Percentiles rank a stretch among this genome's conserved stretches.
These are phyloP conservation scores for Acridotheres tristis DNA, from an alignment of 2,797 vertebrate genomes.

Conservation along the genomic window DNA sequence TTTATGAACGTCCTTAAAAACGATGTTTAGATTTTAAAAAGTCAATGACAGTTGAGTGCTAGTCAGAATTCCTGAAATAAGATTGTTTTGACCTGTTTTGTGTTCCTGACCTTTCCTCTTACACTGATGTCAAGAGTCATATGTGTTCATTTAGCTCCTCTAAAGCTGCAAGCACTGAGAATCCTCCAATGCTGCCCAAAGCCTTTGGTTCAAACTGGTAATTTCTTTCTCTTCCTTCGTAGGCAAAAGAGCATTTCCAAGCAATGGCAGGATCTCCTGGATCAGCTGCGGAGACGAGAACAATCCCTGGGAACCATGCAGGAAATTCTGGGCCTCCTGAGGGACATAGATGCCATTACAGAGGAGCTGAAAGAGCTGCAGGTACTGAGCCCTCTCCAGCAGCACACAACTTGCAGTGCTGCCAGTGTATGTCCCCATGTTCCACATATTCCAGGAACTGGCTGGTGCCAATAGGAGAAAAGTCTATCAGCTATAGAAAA, in stretches of 20 bases:
- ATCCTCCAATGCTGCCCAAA: background rate
- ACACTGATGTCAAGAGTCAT: background rate
- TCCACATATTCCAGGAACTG: background rate
- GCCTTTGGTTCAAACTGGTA: background rate
- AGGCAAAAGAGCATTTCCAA: slow-evolving; percentile 82
- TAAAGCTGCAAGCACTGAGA: background rate
- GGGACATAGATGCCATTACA: slow-evolving; percentile 78
- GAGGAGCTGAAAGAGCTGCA: slow-evolving; percentile 86
- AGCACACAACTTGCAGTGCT: background rate
- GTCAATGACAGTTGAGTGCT: background rate
- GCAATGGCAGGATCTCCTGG: slow-evolving; percentile 82
- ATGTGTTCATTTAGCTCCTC: background rate
- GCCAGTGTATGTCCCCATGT: background rate
- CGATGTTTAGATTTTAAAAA: background rate
- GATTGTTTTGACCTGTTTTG: background rate
- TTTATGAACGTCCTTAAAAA: background rate
- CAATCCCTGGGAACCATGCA: slow-evolving; percentile 66
- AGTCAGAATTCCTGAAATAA: background rate
- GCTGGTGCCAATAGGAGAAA: background rate
- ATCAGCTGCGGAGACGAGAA: slow-evolving; percentile 78
- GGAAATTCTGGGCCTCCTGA: slow-evolving; percentile 77
- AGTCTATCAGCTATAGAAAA: background rate
- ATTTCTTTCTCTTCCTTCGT: background rate
- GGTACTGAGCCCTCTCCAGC: slow-evolving; percentile 62
- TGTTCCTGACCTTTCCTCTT: background rate